phyloP scores from a whole-genome alignment of 2,113 vertebrate species.

The Thryonomys swinderianus region DNA sequence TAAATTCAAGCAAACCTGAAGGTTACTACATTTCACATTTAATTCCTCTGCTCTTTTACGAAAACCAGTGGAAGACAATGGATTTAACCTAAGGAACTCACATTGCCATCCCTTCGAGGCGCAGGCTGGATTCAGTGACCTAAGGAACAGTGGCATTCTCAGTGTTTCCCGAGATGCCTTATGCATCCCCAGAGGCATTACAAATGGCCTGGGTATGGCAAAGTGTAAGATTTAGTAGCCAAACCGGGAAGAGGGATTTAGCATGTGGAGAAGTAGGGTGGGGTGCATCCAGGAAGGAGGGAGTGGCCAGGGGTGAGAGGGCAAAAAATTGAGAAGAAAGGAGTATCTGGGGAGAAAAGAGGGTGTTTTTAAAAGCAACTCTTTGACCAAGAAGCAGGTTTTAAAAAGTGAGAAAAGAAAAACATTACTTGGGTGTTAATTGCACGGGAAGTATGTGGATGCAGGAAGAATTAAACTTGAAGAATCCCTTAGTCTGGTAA shows the following conservation, averaged over 20 bases:
- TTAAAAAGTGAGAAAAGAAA: background rate
- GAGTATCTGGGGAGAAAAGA: background rate
- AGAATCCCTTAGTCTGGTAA: background rate
- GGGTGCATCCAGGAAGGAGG: background rate
- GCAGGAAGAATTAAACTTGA: background rate
- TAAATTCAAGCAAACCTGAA: constrained; percentile 36
- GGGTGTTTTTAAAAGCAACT: constrained; percentile 28
- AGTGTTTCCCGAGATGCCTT: background rate
- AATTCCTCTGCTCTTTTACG: constrained; percentile 49
- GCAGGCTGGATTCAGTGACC: constrained; percentile 54
- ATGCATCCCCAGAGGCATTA: constrained; percentile 27
- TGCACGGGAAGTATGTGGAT: background rate
- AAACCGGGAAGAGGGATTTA: constrained; percentile 57
- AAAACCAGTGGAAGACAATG: constrained; percentile 60
- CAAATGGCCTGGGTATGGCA: constrained; percentile 5
- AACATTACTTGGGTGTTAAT: background rate
- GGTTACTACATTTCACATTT: background rate
- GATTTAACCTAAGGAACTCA: constrained; percentile 50
- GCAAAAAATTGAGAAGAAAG: background rate
- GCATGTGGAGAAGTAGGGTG: constrained; percentile 21
- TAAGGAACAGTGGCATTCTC: background rate
- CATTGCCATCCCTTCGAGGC: background rate
- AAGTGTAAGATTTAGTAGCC: constrained; percentile 48
- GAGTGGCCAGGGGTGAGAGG: constrained; percentile 15
- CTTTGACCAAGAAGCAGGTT: background rate